Evolutionary conservation across 2,113 vertebrate genomes (phyloP), one percentile per base, ranked within the genome.

Genomic region (Galemys pyrenaicus): DNA sequence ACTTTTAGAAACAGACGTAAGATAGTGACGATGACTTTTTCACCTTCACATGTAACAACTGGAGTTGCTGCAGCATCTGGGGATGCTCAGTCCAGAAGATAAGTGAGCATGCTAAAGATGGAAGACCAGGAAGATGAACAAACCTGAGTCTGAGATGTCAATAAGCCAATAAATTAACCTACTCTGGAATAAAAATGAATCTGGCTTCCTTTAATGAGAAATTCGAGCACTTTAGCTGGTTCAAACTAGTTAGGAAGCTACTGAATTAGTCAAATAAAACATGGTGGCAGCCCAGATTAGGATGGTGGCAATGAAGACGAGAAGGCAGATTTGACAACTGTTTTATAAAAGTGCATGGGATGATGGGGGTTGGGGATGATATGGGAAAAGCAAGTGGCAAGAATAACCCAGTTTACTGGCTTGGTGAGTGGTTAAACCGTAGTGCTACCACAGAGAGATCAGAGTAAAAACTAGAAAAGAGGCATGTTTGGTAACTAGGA

Each of bases 1-100:
- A 56, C 5, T 58, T 92, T 86, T 92, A 92, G 83, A 90, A 89
- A 82, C 35, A 83, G 54, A 85, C n/a, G 28, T 68, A 67, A 87
- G 51, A 54, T 19, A 60, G 44, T 39, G 24, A 32, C 20, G 41
- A 84, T 39, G 22, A 2, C 32, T 87, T 94, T 84, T 92, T 51
- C 68, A 65, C n/a, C 60, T 94, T 58, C 88, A 73, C 22, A 75
- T 32, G 39, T 70, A 82, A 91, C 62, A 4, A 73, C 49, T 24
- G n/a, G 46, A 81, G 56, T 9, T 80, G 41, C 68, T 73, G 24
- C 49, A 88, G 78, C 46, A 91, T 65, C 12, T 89, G 5, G 32
- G 56, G 41, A 77, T 64, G 51, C 68, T 79, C 9, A 71, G 26
- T 51, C 58, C 51, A 79, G 79, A 83, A 5, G 39, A 92, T 44